Evolutionary conservation across 2,113 vertebrate species (phyloP).

Genomic region (Potamarius usumacintae): DNA sequence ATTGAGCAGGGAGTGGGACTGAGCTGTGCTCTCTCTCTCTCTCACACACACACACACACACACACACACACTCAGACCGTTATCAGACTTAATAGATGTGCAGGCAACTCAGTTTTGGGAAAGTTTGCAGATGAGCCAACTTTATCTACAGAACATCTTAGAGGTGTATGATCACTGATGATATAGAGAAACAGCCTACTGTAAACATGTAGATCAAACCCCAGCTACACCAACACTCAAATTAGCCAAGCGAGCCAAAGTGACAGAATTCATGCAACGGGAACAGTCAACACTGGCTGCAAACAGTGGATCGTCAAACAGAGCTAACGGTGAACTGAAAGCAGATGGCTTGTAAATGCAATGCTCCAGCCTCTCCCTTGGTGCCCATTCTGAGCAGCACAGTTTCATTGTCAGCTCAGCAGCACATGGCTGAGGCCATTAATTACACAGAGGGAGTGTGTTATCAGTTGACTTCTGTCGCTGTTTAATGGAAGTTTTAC

Average conservation of each 20-base stretch:
- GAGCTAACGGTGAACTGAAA: constrained; percentile 29
- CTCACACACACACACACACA: no score
- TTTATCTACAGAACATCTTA: constrained; percentile 24
- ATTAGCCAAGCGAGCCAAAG: constrained; percentile 10
- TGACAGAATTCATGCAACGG: constrained; percentile 25
- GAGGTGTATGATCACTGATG: constrained; percentile 18
- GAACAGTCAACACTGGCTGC: constrained; percentile 24
- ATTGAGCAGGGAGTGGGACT: constrained; percentile 52
- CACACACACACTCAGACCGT: constrained; percentile 29
- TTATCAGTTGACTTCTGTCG: constrained; percentile 49
- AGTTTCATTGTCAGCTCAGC: constrained; percentile 47
- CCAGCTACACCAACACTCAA: not conserved
- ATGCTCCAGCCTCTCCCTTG: constrained; percentile 35
- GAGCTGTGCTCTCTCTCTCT: constrained; percentile 14
- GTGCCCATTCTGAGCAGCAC: constrained; percentile 37
- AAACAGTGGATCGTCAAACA: constrained; percentile 29
- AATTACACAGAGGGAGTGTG: constrained; percentile 45
- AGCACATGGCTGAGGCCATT: constrained; percentile 43
- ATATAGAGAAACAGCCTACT: not conserved
- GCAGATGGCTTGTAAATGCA: constrained; percentile 46
- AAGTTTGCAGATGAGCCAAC: constrained; percentile 9
- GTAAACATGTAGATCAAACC: not conserved
- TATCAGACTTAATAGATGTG: constrained; percentile 46
- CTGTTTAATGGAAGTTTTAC: constrained; percentile 47
- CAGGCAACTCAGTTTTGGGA: constrained; percentile 27